phyloP scores from a whole-genome alignment of 2,888 invertebrate species.

The Sarcophaga caerulescens region DNA sequence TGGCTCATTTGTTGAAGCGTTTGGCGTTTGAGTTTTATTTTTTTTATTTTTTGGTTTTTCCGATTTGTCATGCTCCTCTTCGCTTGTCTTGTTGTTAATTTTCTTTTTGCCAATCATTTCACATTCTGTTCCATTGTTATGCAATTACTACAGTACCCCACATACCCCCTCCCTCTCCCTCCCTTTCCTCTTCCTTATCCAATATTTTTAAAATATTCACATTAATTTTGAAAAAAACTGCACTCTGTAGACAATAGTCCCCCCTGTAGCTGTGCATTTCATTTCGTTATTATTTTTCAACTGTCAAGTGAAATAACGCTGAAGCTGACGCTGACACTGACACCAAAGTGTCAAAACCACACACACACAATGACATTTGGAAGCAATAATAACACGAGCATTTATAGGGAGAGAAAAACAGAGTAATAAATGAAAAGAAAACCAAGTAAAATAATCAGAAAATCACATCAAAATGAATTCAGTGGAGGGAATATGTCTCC shows the following conservation, averaged over 20 bases:
- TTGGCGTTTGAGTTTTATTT: not conserved
- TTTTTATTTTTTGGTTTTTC: not conserved
- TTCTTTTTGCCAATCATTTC: too few species aligned
- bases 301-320: conserved; percentile 65
- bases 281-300: conserved; percentile 26
- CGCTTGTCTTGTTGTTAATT: too few species aligned
- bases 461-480: not conserved
- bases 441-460: not conserved
- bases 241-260: too few species aligned
- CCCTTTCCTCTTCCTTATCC: not conserved
- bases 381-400: conserved; percentile 25
- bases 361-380: conserved; percentile 61
- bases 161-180: not conserved
- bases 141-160: not conserved
- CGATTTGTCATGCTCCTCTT: not conserved
- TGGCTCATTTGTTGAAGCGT: not conserved
- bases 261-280: not conserved
- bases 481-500: not conserved
- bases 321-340: conserved; percentile 56
- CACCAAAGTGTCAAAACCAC: conserved; percentile 67
- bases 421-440: not conserved
- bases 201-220: not conserved
- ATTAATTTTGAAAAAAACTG: too few species aligned
- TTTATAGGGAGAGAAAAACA: not conserved
- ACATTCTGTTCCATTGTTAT: too few species aligned